These are phyloP conservation scores for Buphagus erythrorhynchus DNA, from an alignment of 2,797 vertebrate species.

Conservation along the genomic window DNA sequence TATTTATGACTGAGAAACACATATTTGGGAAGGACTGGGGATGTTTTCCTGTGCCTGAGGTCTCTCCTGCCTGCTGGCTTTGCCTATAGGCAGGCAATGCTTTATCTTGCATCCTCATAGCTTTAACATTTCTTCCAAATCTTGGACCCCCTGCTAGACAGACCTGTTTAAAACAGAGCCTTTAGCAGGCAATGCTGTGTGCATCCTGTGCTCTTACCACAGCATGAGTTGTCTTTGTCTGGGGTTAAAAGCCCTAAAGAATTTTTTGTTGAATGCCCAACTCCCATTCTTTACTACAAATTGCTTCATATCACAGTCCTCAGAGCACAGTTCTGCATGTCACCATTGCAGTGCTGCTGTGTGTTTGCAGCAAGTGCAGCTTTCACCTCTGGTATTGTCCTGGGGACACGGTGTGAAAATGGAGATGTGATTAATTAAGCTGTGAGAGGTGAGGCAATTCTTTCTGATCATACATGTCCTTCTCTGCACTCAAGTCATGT, in stretches of 20 bases:
- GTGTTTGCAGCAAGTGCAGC: not conserved
- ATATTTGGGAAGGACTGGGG: not conserved
- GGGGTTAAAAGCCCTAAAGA: not conserved
- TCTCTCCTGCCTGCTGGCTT: not conserved
- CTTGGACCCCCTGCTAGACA: not conserved
- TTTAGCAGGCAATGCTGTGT: not conserved
- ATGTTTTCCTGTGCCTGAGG: not conserved
- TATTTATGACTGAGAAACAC: not conserved
- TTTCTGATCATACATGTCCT: not conserved
- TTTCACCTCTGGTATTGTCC: not conserved
- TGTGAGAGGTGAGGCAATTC: not conserved
- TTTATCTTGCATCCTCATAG: not conserved
- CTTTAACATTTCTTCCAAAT: not conserved
- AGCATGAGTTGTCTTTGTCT: not conserved
- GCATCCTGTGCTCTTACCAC: not conserved
- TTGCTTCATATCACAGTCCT: not conserved
- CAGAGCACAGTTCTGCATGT: not conserved
- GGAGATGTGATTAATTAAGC: not conserved
- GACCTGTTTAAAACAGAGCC: not conserved
- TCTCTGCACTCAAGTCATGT: not conserved
- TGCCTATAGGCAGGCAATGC: not conserved
- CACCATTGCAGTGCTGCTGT: not conserved
- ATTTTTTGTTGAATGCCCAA: not conserved
- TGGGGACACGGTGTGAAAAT: not conserved
- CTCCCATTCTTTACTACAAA: not conserved